Conservation (phyloP, 2,888 invertebrate genomes). For the Junonia oenone region DNA sequence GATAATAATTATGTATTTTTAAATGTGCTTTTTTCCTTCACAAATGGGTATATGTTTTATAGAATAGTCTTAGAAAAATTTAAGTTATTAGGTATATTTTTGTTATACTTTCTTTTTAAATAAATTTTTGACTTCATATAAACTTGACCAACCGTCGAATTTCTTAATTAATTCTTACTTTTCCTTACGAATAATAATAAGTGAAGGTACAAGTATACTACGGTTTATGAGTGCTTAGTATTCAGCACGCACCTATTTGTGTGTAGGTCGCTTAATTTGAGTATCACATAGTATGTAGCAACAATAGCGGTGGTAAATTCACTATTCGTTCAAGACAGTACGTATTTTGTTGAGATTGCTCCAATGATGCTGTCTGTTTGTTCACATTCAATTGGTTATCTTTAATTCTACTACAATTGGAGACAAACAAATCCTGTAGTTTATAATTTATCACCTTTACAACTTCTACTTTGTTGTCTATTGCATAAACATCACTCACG, state of each 20-base stretch:
- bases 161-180: slow-evolving; percentile 11
- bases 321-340: neutral
- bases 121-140: neutral
- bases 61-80: no score
- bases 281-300: neutral
- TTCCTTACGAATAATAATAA: slow-evolving; percentile 15
- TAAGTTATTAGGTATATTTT: no score
- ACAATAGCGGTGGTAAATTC: neutral
- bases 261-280: slow-evolving; percentile 9
- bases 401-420: no score
- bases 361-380: no score
- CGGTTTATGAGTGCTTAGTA: slow-evolving; percentile 9
- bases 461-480: no score
- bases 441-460: no score
- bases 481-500: neutral
- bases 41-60: no score
- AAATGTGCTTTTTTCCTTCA: no score
- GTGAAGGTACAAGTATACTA: slow-evolving; percentile 8
- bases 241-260: slow-evolving; percentile 14
- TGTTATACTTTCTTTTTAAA: neutral
- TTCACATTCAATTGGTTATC: no score
- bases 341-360: no score
- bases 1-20: no score
- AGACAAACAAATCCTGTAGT: no score
- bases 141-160: slow-evolving; percentile 11